Conservation (phyloP, 2,888 invertebrate species). For the Latrodectus hesperus region DNA sequence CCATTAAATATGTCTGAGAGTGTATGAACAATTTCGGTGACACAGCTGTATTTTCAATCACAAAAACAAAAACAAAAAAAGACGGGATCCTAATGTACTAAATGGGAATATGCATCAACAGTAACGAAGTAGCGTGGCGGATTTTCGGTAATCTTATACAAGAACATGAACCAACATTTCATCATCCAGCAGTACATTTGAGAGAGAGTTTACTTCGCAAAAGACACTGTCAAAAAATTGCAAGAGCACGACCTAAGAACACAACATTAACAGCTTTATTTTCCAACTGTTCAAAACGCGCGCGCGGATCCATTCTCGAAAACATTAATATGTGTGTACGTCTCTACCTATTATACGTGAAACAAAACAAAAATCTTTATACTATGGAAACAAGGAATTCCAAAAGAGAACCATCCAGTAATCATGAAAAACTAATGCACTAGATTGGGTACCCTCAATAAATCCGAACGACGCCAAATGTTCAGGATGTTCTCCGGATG, state of each 20-base stretch:
- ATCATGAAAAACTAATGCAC: neutral
- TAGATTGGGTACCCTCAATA: constrained; percentile 12
- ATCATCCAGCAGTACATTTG: constrained; percentile 71
- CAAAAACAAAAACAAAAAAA: neutral
- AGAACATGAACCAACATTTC: constrained; percentile 71
- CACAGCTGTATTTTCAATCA: neutral
- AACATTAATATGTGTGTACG: constrained; percentile 71
- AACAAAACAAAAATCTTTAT: neutral
- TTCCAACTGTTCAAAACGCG: constrained; percentile 71
- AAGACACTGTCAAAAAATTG: constrained; percentile 64
- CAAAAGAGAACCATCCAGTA: neutral
- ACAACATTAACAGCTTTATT: constrained; percentile 72
- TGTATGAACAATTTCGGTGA: constrained; percentile 12
- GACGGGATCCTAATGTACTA: neutral
- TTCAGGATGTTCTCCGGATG: neutral
- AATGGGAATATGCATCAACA: constrained; percentile 2
- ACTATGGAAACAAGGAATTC: neutral
- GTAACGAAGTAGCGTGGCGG: constrained; percentile 14
- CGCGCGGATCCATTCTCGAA: constrained; percentile 71
- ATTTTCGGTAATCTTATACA: constrained; percentile 11
- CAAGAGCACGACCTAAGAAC: constrained; percentile 68
- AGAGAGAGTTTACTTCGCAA: constrained; percentile 5
- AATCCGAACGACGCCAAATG: constrained; percentile 15
- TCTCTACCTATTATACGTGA: constrained; percentile 65
- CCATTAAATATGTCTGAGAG: constrained; percentile 16